A percentile compares a stretch with the other conserved stretches of the same genome.
Evolutionary conservation across 2,888 invertebrate genomes (phyloP).

Genomic region (Anorthoa munda): DNA sequence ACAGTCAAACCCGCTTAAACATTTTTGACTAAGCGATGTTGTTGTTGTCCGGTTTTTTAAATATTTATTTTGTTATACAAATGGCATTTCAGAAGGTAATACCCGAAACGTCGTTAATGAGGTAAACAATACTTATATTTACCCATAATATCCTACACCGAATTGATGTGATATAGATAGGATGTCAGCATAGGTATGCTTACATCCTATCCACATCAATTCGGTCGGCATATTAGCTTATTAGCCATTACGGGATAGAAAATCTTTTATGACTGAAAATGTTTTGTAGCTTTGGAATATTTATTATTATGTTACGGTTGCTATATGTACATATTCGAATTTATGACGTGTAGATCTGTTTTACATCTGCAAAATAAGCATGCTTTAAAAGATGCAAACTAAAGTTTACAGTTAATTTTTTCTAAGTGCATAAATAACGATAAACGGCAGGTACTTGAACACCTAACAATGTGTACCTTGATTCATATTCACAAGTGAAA

Average conservation of each 20-base stretch:
- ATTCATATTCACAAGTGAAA: slow-evolving; percentile 65
- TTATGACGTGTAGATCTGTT: neutral
- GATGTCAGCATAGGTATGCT: neutral
- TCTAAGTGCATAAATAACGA: slow-evolving; percentile 13
- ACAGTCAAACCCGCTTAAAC: neutral
- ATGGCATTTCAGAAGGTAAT: slow-evolving; percentile 8
- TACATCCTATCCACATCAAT: too few species aligned
- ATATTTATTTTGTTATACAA: neutral
- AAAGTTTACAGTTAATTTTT: neutral
- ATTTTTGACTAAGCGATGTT: too few species aligned
- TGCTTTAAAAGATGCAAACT: neutral
- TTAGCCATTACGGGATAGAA: neutral
- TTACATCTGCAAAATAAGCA: neutral
- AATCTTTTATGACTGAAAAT: neutral
- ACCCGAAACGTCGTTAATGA: slow-evolving; percentile 5
- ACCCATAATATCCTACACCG: neutral
- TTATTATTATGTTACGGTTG: neutral
- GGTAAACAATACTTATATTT: slow-evolving; percentile 42
- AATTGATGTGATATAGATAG: slow-evolving; percentile 3
- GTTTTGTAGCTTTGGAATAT: neutral
- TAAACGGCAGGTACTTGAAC: slow-evolving; percentile 31
- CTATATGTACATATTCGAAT: neutral
- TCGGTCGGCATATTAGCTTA: too few species aligned
- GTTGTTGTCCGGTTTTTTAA: neutral
- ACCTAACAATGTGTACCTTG: slow-evolving; percentile 55